Conservation (phyloP, 2,888 invertebrate genomes). For the Notodonta ziczac region DNA sequence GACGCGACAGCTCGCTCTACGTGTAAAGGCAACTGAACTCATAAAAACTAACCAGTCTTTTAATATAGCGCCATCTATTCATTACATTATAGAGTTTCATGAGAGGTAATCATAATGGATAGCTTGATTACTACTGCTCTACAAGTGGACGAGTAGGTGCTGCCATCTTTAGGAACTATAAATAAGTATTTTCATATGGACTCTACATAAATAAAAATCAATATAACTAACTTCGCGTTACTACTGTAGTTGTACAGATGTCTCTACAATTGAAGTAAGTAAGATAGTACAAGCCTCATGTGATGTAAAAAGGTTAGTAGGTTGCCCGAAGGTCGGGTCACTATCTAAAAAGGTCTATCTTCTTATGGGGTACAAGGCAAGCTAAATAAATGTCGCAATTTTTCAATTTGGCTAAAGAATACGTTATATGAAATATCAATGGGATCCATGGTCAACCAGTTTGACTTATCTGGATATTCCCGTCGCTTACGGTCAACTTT, state of each 20-base stretch:
- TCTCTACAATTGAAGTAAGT: background rate
- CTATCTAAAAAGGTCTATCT: too few species aligned
- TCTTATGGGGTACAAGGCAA: too few species aligned
- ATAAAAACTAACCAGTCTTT: constrained; percentile 55
- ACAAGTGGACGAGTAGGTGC: constrained; percentile 4
- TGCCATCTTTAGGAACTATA: constrained; percentile 24
- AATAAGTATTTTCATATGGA: background rate
- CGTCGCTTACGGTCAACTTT: too few species aligned
- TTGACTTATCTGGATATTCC: too few species aligned
- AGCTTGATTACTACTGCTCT: background rate
- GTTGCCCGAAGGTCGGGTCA: too few species aligned
- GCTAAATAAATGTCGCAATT: too few species aligned
- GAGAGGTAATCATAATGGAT: background rate
- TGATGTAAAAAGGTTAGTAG: background rate
- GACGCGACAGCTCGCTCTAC: constrained; percentile 32
- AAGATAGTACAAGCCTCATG: too few species aligned
- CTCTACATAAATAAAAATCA: background rate
- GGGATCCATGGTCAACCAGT: too few species aligned
- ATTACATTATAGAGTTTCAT: background rate
- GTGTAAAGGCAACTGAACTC: constrained; percentile 74
- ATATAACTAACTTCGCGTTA: background rate
- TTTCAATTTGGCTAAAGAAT: too few species aligned
- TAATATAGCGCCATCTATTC: constrained; percentile 56
- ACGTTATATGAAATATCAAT: too few species aligned
- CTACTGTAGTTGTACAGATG: background rate